Percentiles rank a stretch among this genome's conserved stretches.
Evolutionary conservation across 2,888 invertebrate genomes (phyloP).

Genomic region (Nemoura dubitans): DNA sequence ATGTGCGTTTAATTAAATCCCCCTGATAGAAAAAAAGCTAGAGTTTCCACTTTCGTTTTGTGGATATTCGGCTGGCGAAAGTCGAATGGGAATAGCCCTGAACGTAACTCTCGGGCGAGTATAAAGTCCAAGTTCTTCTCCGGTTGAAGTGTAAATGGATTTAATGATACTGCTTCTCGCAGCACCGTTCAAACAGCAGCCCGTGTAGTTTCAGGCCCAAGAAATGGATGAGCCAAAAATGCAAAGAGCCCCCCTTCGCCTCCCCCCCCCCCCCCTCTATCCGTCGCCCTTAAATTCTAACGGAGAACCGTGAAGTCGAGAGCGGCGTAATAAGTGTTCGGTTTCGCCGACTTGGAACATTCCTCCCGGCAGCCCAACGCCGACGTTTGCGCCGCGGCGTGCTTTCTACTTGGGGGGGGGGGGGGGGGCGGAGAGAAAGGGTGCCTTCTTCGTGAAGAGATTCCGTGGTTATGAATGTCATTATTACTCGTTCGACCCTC

Average conservation of each 20-base stretch:
- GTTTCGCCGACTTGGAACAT: neutral
- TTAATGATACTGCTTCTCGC: neutral
- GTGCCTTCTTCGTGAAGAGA: neutral
- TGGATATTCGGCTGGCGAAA: neutral
- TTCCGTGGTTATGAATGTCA: neutral
- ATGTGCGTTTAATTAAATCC: neutral
- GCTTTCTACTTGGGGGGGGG: neutral
- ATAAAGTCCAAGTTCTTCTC: constrained; percentile 2
- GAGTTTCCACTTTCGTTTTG: neutral
- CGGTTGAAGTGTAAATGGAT: constrained; percentile 12
- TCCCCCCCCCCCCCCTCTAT: neutral
- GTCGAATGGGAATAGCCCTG: neutral
- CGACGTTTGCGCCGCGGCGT: neutral
- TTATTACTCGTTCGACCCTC: neutral
- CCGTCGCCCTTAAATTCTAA: neutral
- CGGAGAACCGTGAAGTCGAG: neutral
- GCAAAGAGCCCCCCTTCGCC: neutral
- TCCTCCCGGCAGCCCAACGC: neutral
- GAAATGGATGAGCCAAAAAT: neutral
- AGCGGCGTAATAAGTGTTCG: neutral
- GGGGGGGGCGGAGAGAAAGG: neutral
- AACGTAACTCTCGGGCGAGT: neutral
- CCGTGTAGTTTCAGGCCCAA: neutral
- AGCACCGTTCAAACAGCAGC: neutral
- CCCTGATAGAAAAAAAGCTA: neutral